These are phyloP conservation scores for Urechis unicinctus DNA, from an alignment of 2,888 invertebrate genomes.

Conservation along the genomic window DNA sequence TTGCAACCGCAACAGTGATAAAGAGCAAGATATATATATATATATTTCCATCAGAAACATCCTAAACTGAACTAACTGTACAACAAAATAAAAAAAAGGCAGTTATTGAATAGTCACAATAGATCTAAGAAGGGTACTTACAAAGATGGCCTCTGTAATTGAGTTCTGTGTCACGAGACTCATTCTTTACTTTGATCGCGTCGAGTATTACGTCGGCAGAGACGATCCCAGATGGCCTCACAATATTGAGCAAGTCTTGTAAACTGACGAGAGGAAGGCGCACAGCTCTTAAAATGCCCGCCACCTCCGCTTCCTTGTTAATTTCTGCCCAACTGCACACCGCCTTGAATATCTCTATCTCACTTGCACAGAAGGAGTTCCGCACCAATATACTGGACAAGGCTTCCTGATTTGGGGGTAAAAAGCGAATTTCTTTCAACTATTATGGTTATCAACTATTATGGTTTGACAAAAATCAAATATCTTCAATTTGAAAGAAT, in stretches of 20 bases:
- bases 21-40: constrained; percentile 3
- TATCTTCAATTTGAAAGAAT: too few species aligned
- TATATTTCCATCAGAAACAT: too few species aligned
- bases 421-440: too few species aligned
- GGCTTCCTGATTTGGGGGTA: constrained; percentile 58
- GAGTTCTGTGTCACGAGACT: constrained; percentile 70
- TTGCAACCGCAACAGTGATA: background rate
- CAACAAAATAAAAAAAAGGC: too few species aligned
- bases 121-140: too few species aligned
- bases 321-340: constrained; percentile 79
- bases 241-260: constrained; percentile 78
- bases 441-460: too few species aligned
- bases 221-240: constrained; percentile 79
- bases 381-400: constrained; percentile 78
- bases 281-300: constrained; percentile 3
- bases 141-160: constrained; percentile 68
- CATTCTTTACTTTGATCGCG: constrained; percentile 82
- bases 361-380: constrained; percentile 93
- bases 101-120: too few species aligned
- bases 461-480: too few species aligned
- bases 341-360: constrained; percentile 89
- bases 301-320: constrained; percentile 57
- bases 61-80: too few species aligned
- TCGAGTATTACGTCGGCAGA: constrained; percentile 86
- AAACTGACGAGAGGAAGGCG: constrained; percentile 83